Evolutionary conservation across 2,888 invertebrate species (phyloP).

Genomic region (Platynereis dumerilii): DNA sequence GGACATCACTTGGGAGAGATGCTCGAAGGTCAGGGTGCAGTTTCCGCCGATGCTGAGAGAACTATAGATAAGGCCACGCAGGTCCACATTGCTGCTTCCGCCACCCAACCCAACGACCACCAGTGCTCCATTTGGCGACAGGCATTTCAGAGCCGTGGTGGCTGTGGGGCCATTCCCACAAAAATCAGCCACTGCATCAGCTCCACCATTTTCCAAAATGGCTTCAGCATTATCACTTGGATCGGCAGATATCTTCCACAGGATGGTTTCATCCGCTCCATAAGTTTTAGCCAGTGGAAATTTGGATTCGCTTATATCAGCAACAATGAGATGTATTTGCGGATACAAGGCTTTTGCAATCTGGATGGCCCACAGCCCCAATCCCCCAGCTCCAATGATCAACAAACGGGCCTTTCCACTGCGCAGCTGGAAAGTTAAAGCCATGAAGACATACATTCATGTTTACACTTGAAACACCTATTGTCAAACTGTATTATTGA

Average conservation of each 20-base stretch:
- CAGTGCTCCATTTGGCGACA: not conserved
- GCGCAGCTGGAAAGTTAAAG: not conserved
- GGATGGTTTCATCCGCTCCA: conserved; percentile 13
- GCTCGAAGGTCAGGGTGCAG: not conserved
- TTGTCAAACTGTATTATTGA: no score
- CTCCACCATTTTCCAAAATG: conserved; percentile 1
- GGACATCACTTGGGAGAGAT: conserved; percentile 4
- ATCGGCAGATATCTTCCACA: conserved; percentile 8
- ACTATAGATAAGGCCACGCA: conserved; percentile 8
- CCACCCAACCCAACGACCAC: conserved; percentile 12
- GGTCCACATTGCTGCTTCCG: not conserved
- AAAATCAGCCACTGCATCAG: conserved; percentile 19
- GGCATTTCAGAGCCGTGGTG: not conserved
- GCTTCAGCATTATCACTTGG: not conserved
- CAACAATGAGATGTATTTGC: conserved; percentile 1
- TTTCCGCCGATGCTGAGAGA: conserved; percentile 6
- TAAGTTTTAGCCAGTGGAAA: conserved; percentile 1
- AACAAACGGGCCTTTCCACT: conserved; percentile 19
- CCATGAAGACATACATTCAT: no score
- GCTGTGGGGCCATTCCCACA: not conserved
- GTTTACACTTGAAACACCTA: no score
- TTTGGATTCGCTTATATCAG: conserved; percentile 10
- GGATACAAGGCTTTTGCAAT: conserved; percentile 23
- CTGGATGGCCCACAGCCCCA: conserved; percentile 29
- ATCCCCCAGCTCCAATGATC: conserved; percentile 24